A percentile compares a stretch with the other conserved stretches of the same genome.
phyloP scores from a whole-genome alignment of 2,888 invertebrate genomes.

The Hecatera dysodea region DNA sequence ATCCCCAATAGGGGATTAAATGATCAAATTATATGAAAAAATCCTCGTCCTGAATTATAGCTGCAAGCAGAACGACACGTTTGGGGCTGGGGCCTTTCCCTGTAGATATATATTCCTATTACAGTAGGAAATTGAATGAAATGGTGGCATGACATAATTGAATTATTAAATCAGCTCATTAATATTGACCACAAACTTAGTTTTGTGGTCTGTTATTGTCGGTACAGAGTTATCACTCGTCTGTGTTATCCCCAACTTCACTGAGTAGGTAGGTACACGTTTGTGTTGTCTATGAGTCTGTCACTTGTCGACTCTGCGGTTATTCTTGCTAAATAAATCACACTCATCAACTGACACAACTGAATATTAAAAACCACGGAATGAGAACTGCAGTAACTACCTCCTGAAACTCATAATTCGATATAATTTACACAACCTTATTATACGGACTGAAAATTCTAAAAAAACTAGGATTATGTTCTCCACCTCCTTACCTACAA shows the following conservation, averaged over 20 bases:
- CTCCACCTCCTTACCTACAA: slow-evolving; percentile 24
- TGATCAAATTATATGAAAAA: background rate
- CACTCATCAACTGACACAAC: slow-evolving; percentile 6
- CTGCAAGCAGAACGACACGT: background rate
- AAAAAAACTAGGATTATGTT: slow-evolving; percentile 28
- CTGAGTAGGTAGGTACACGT: slow-evolving; percentile 22
- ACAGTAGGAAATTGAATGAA: slow-evolving; percentile 1
- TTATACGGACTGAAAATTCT: slow-evolving; percentile 34
- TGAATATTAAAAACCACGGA: slow-evolving; percentile 26
- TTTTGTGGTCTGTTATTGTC: slow-evolving; percentile 26
- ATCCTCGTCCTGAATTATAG: background rate
- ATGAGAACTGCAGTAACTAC: slow-evolving; percentile 2
- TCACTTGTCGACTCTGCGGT: slow-evolving; percentile 21
- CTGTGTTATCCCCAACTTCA: slow-evolving; percentile 26
- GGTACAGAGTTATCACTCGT: slow-evolving; percentile 14
- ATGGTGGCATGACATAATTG: slow-evolving; percentile 17
- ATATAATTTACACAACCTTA: slow-evolving; percentile 61
- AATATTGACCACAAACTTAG: slow-evolving; percentile 36
- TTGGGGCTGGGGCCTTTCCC: slow-evolving; percentile 18
- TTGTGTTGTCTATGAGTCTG: slow-evolving; percentile 1
- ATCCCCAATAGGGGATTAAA: slow-evolving; percentile 26
- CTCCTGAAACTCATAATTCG: slow-evolving; percentile 37
- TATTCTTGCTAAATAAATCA: slow-evolving; percentile 16
- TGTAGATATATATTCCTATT: background rate
- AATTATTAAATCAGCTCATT: slow-evolving; percentile 23